Evolutionary conservation across 2,888 invertebrate species (phyloP).

Genomic region (Tetranychus truncatus): DNA sequence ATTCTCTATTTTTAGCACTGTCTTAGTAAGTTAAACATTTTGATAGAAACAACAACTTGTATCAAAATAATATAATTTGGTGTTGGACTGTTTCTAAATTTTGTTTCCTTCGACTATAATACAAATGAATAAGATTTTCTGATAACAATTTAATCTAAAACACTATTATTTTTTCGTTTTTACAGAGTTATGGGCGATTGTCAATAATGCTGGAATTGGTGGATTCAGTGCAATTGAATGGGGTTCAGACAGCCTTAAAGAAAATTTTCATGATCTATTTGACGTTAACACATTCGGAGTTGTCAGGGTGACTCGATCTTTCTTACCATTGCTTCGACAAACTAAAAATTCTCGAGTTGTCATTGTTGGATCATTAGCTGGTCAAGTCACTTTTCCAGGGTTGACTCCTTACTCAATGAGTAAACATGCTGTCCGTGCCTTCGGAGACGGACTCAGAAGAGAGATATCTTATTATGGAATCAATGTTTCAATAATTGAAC

Average conservation of each 20-base stretch:
- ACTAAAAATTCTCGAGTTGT: conserved; percentile 30
- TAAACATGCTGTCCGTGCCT: conserved; percentile 30
- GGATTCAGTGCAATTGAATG: conserved; percentile 37
- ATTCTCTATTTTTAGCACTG: too few species aligned
- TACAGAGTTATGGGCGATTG: conserved; percentile 37
- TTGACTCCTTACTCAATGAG: conserved; percentile 30
- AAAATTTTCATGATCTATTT: conserved; percentile 31
- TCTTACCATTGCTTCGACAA: conserved; percentile 30
- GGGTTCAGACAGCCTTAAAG: conserved; percentile 31
- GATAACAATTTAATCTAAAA: neutral
- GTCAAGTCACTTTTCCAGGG: conserved; percentile 23
- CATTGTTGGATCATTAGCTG: conserved; percentile 31
- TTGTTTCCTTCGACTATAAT: neutral
- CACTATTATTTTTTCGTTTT: neutral
- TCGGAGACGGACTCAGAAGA: conserved; percentile 30
- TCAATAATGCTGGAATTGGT: conserved; percentile 39
- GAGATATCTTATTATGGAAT: conserved; percentile 30
- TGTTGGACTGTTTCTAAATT: too few species aligned
- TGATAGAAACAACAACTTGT: neutral
- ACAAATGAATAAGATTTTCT: neutral
- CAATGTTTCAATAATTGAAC: conserved; percentile 12
- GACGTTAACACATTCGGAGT: conserved; percentile 32
- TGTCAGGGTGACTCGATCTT: conserved; percentile 31
- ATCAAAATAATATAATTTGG: neutral
- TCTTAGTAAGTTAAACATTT: too few species aligned